These are phyloP conservation scores for Drosophila borealis DNA, from an alignment of 2,888 invertebrate species.

Conservation along the genomic window DNA sequence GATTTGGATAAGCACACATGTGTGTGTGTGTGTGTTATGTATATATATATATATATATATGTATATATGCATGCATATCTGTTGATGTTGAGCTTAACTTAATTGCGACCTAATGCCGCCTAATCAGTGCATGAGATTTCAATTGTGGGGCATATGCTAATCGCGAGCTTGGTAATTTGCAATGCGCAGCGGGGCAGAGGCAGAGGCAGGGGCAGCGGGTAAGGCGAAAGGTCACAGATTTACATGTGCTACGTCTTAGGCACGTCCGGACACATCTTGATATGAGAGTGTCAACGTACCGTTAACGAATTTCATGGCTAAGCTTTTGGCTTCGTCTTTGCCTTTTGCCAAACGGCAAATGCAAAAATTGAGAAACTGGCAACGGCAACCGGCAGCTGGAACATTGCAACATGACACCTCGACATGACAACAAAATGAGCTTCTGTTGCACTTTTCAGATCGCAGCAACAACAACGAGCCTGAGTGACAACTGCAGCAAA, in stretches of 20 bases:
- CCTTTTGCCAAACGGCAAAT: slow-evolving; percentile 13
- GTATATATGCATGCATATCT: background rate
- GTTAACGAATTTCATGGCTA: slow-evolving; percentile 70
- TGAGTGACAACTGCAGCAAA: slow-evolving; percentile 73
- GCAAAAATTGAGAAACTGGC: slow-evolving; percentile 17
- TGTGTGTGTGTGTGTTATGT: background rate
- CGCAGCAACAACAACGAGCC: slow-evolving; percentile 46
- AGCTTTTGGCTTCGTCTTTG: slow-evolving; percentile 32
- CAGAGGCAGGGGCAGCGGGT: no score
- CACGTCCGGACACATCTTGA: slow-evolving; percentile 61
- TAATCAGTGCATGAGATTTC: slow-evolving; percentile 65
- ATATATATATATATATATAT: background rate
- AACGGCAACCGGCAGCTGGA: slow-evolving; percentile 52
- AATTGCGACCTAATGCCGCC: slow-evolving; percentile 59
- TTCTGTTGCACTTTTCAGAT: slow-evolving; percentile 74
- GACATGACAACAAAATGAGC: slow-evolving; percentile 82
- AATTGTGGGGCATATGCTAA: slow-evolving; percentile 61
- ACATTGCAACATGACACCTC: slow-evolving; percentile 80
- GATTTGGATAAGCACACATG: background rate
- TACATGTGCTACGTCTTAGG: slow-evolving; percentile 46
- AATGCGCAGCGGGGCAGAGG: background rate
- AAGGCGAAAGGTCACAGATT: slow-evolving; percentile 60
- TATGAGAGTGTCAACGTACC: slow-evolving; percentile 75
- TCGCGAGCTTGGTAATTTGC: slow-evolving; percentile 12
- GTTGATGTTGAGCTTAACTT: slow-evolving; percentile 19